Conservation (phyloP, 2,797 vertebrate species). For the Craterocephalus amniculus region DNA sequence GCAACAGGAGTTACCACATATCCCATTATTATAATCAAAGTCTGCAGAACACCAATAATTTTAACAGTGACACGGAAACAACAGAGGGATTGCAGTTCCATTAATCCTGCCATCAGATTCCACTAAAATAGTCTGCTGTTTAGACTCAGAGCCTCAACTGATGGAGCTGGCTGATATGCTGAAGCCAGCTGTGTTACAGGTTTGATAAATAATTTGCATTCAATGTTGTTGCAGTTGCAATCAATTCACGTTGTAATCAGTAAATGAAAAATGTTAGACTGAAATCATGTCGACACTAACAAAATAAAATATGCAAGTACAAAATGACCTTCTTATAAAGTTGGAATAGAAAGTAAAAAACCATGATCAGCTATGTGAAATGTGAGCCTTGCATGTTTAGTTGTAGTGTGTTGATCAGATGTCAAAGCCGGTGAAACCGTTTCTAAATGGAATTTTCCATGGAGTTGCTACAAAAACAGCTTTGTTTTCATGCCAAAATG, state of each 20-base stretch:
- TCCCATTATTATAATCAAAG: neutral
- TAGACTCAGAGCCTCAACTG: neutral
- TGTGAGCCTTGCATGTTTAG: neutral
- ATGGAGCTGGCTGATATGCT: neutral
- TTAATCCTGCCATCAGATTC: neutral
- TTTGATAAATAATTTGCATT: neutral
- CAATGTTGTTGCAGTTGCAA: no score
- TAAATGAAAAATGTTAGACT: neutral
- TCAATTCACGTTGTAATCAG: neutral
- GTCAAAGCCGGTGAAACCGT: neutral
- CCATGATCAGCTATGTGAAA: neutral
- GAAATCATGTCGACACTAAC: neutral
- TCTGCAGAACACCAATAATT: neutral
- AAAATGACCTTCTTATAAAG: neutral
- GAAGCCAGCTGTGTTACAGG: neutral
- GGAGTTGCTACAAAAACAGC: neutral
- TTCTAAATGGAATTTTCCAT: neutral
- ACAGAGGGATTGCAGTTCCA: neutral
- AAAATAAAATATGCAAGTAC: neutral
- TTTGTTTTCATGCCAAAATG: conserved; percentile 8
- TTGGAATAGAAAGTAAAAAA: neutral
- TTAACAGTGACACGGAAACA: neutral
- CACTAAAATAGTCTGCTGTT: neutral
- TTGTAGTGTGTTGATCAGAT: neutral
- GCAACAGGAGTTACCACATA: neutral